Evolutionary conservation across 1,140 invertebrate species (phyloP), one percentile per base, ranked within the genome.

Genomic region (Scaptomyza pallida): DNA sequence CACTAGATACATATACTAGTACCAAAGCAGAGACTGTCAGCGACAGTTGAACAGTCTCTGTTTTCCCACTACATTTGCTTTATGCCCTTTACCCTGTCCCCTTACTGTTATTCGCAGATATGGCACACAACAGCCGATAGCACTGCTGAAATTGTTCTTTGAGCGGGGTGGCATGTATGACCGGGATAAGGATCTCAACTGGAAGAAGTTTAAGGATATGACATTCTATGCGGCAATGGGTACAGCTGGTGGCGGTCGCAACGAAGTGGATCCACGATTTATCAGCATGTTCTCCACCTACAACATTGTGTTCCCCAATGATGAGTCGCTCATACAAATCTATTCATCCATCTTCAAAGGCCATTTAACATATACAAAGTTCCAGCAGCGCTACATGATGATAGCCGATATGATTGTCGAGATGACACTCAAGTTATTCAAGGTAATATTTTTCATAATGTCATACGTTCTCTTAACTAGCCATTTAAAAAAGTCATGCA

Each of bases 101-200:
- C 12, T 48, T 33, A 57, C 1, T 40, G 10, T 5, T 6, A 26
- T 23, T 37, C 26, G 95, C 89, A 95, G 94, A 1, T 98, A 98
- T 86, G 97, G 97, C 1, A 98, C 96, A 0, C 97, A 98, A 91
- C 97, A 98, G 82, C 97, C 97, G 0, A 97, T 98, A 69, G 97
- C 97, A 0, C 90, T 98, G 6, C 91, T 98, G 1, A 98, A 98
- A 91, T 90, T 98, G 15, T 90, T 98, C 1, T 94, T 98, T 44
- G 97, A 98, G 91, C 94, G 94, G 75, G 95, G 95, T 67, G 97
- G 97, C 17, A 94, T 97, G 76, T 98, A 97, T 90, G 96, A 97
- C 92, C 92, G 96, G 54, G 96, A 95, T n/a, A 97, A 97, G 91
- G 96, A 98, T 88, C 92, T 98, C 0, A 96, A 95, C 90, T 98